A percentile compares a stretch with the other conserved stretches of the same genome.
Evolutionary conservation across 2,888 invertebrate genomes (phyloP).

Genomic region (Hydriomena furcata): DNA sequence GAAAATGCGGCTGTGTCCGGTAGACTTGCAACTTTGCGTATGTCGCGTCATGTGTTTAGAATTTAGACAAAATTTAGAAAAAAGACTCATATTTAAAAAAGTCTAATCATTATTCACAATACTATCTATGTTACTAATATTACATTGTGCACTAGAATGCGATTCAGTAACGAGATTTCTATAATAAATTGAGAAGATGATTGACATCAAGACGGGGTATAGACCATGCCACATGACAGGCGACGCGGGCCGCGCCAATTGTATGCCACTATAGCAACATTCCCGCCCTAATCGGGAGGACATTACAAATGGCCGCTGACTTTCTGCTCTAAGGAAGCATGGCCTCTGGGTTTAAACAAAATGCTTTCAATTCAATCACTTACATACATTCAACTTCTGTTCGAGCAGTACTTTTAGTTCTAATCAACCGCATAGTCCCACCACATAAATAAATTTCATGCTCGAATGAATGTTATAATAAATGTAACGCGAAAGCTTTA

Average conservation of each 20-base stretch:
- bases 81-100: conserved; percentile 39
- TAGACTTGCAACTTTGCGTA: conserved; percentile 8
- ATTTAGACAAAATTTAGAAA: conserved; percentile 33
- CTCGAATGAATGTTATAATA: conserved; percentile 76
- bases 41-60: conserved; percentile 16
- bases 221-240: conserved; percentile 67
- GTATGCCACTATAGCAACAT: conserved; percentile 31
- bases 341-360: conserved; percentile 57
- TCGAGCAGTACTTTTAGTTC: conserved; percentile 62
- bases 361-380: conserved; percentile 61
- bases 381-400: conserved; percentile 61
- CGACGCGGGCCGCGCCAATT: conserved; percentile 35
- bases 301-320: conserved; percentile 30
- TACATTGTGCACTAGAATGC: conserved; percentile 58
- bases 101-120: conserved; percentile 52
- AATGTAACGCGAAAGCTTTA: conserved; percentile 72
- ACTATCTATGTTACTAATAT: conserved; percentile 55
- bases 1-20: conserved; percentile 21
- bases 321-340: conserved; percentile 66
- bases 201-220: conserved; percentile 54
- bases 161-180: conserved; percentile 48
- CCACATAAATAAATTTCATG: conserved; percentile 76
- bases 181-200: conserved; percentile 51
- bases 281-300: conserved; percentile 46
- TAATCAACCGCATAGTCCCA: conserved; percentile 72